Conservation (phyloP, 2,888 invertebrate species). For the Conomelus anceps region DNA sequence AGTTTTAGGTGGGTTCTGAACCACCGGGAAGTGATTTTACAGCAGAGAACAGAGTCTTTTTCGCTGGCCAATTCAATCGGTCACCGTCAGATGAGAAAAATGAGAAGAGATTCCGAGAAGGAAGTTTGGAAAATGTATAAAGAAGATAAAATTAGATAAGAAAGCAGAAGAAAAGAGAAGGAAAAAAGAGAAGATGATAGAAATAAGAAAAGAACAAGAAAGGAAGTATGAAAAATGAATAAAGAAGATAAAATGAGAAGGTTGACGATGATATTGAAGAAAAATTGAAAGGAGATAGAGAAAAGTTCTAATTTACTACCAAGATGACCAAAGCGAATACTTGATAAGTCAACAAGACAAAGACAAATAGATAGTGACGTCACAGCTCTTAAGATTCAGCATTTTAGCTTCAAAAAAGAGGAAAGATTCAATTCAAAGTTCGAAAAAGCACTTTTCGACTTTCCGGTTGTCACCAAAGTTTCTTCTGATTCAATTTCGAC, state of each 20-base stretch:
- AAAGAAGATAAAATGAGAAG: no score
- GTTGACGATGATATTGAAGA: no score
- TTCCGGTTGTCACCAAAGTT: background rate
- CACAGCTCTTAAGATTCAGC: background rate
- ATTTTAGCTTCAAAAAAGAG: background rate
- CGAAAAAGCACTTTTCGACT: background rate
- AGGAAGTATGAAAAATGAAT: background rate
- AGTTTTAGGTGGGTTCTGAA: no score
- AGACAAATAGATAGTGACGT: no score
- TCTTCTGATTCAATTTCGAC: background rate
- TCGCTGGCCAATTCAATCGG: no score
- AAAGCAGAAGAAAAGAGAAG: no score
- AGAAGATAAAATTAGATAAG: background rate
- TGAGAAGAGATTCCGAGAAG: background rate
- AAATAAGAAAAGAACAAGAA: background rate
- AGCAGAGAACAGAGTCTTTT: no score
- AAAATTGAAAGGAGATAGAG: no score
- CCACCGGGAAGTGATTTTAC: no score
- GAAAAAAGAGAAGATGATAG: background rate
- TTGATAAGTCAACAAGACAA: background rate
- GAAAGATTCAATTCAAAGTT: background rate
- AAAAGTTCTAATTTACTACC: background rate
- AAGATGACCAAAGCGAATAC: background rate
- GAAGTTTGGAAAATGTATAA: no score
- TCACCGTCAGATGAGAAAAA: no score